Evolutionary conservation across 2,797 vertebrate genomes (phyloP), one percentile per base, ranked within the genome.

Genomic region (Enteromius afrohamiltoni): DNA sequence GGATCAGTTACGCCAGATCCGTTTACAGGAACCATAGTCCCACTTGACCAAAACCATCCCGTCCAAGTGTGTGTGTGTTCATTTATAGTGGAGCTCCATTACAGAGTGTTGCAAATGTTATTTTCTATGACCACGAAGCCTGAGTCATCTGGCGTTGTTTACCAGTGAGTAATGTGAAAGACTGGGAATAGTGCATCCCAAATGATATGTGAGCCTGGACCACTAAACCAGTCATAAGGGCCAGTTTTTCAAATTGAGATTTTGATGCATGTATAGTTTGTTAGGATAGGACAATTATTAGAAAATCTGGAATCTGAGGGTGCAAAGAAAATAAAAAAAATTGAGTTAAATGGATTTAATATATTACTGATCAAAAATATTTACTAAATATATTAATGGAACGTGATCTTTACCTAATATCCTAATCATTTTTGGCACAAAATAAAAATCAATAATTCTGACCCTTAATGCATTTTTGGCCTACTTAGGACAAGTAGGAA

Each of bases 111-210:
- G 49, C 23, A 17, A 65, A 67, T 64, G 51, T n/a, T 70, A 9
- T 34, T 81, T 79, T 85, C 78, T 31, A 79, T 64, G 70, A 40
- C 70, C 79, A 62, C 14, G 40, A 23, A 79, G 47, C 71, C 37
- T 67, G 73, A 77, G 47, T 84, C 42, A 86, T 79, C 42, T 62
- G 67, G 74, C 6, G 23, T 79, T 53, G 60, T 23, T 70, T 31
- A 64, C n/a, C 13, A 53, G 6, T 53, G 55, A 58, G 10, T 5
- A 60, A 60, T 60, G 26, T 10, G 4, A 58, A 23, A 42, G 37
- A 69, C n/a, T 45, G 67, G 67, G n/a, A 17, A 3, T 26, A 26
- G 6, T 45, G n/a, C 40, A 70, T 26, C n/a, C n/a, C n/a, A 14
- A 26, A 45, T 23, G 4, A 58, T n/a, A 55, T 58, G 53, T 58